phyloP scores from a whole-genome alignment of 2,113 vertebrate species.

The Pomatostomus ruficeps region DNA sequence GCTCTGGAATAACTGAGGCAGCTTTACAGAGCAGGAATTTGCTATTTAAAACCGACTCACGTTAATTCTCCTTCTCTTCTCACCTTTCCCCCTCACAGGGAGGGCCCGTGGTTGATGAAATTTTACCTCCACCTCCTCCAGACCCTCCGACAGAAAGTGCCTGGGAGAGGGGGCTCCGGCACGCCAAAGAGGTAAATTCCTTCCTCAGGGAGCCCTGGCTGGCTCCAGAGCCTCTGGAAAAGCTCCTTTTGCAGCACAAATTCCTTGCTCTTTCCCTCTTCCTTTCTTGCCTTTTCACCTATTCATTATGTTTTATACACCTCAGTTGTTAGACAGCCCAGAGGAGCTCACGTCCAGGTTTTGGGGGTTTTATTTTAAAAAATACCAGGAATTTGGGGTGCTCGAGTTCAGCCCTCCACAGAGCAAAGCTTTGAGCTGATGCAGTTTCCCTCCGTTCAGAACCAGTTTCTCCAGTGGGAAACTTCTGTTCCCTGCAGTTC shows the following conservation, averaged over 20 bases:
- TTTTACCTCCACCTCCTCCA: slow-evolving; percentile 89
- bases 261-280: not conserved
- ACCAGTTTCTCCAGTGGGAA: not conserved
- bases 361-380: fast-evolving
- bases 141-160: slow-evolving; percentile 96
- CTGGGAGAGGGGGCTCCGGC: slow-evolving; percentile 95
- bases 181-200: slow-evolving; percentile 89
- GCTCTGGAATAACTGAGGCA: not conserved
- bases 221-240: not conserved
- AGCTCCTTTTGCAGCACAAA: not conserved
- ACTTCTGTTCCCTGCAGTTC: not conserved
- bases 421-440: not conserved
- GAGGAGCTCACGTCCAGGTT: not conserved
- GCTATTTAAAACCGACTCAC: not conserved
- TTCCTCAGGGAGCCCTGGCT: not conserved
- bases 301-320: fast-evolving
- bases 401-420: not conserved
- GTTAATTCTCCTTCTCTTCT: not conserved
- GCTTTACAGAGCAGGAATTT: not conserved
- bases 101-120: slow-evolving; percentile 86
- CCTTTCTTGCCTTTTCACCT: not conserved
- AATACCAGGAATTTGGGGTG: not conserved
- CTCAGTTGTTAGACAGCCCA: not conserved
- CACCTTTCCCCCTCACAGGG: slow-evolving; percentile 70
- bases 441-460: not conserved